A percentile compares a stretch with the other conserved stretches of the same genome.
phyloP scores from a whole-genome alignment of 2,113 vertebrate species.

The Macrotus californicus region DNA sequence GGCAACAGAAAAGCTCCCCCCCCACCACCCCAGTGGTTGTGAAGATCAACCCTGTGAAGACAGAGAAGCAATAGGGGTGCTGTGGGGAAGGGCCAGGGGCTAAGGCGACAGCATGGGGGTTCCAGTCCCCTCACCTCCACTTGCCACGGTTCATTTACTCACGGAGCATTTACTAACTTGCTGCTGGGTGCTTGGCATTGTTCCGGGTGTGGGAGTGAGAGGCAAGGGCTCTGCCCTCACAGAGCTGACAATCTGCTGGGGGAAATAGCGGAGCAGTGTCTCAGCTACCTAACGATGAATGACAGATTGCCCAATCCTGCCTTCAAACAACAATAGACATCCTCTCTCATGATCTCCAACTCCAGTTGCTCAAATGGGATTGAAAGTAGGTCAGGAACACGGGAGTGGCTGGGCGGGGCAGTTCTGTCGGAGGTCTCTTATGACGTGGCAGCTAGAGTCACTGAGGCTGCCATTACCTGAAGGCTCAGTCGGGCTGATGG shows the following conservation, averaged over 20 bases:
- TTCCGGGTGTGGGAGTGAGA: not conserved
- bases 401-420: not conserved
- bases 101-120: not conserved
- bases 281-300: not conserved
- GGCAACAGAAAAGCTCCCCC: slow-evolving; percentile 69
- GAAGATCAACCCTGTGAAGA: slow-evolving; percentile 32
- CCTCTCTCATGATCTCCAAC: not conserved
- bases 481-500: not conserved
- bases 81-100: not conserved
- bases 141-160: not conserved
- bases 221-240: not conserved
- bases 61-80: not conserved
- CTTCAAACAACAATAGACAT: not conserved
- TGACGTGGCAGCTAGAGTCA: not conserved
- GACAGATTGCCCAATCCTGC: not conserved
- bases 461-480: not conserved
- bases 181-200: not conserved
- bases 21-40: slow-evolving; percentile 12
- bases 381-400: not conserved
- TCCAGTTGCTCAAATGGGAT: not conserved
- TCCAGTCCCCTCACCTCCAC: not conserved
- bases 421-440: not conserved
- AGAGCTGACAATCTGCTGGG: not conserved
- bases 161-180: not conserved
- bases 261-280: not conserved